Evolutionary conservation across 2,888 invertebrate species (phyloP).

Genomic region (Sesamia inferens): DNA sequence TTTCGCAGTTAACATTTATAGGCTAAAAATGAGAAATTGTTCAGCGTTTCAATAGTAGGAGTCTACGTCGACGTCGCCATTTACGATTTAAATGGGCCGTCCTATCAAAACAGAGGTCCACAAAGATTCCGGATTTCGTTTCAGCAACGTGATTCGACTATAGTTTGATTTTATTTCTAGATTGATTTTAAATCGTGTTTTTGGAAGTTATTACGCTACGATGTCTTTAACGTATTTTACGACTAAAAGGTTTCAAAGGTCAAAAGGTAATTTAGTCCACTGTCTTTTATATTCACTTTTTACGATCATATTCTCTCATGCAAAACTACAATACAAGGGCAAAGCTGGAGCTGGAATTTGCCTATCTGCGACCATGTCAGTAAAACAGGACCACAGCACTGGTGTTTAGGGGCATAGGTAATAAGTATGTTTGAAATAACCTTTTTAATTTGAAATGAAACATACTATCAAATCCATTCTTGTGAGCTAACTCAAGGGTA

Average conservation of each 20-base stretch:
- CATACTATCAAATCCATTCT: background rate
- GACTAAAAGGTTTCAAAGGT: background rate
- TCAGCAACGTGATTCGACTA: slow-evolving; percentile 68
- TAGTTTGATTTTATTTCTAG: slow-evolving; percentile 59
- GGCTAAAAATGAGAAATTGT: slow-evolving; percentile 48
- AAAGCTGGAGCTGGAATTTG: background rate
- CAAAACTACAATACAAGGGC: too few species aligned
- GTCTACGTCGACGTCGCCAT: slow-evolving; percentile 66
- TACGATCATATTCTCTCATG: background rate
- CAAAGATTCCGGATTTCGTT: slow-evolving; percentile 73
- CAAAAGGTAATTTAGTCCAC: background rate
- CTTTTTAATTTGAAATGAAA: background rate
- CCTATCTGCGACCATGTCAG: background rate
- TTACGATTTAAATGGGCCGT: slow-evolving; percentile 76
- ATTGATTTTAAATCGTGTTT: slow-evolving; percentile 50
- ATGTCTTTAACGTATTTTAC: slow-evolving; percentile 8
- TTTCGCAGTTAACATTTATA: slow-evolving; percentile 23
- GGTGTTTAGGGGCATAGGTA: background rate
- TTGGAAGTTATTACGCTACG: slow-evolving; percentile 17
- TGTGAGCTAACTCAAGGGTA: background rate
- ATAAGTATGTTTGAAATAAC: too few species aligned
- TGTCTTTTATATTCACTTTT: background rate
- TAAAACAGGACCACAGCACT: background rate
- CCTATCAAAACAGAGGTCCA: slow-evolving; percentile 79
- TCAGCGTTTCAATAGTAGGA: slow-evolving; percentile 63